Percentiles rank a stretch among this genome's conserved stretches.
Conservation (phyloP, 2,113 vertebrate genomes). For the Plectropomus leopardus region DNA sequence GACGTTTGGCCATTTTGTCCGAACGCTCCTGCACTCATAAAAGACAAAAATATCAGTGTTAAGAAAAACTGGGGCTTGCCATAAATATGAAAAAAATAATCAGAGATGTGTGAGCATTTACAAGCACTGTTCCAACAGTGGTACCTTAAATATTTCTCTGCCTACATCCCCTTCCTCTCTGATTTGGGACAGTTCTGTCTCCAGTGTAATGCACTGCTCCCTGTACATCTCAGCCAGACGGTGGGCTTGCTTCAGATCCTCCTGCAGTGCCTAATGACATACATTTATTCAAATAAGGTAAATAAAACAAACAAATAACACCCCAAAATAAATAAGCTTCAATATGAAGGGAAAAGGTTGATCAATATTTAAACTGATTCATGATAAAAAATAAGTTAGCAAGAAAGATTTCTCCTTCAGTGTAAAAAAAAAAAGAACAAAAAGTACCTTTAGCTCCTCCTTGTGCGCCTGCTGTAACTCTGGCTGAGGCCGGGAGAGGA, state of each 20-base stretch:
- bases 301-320: background rate
- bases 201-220: conserved; percentile 92
- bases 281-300: background rate
- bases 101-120: background rate
- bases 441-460: conserved; percentile 88
- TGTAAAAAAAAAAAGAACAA: background rate
- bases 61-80: background rate
- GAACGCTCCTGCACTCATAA: conserved; percentile 88
- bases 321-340: background rate
- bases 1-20: conserved; percentile 91
- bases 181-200: conserved; percentile 91
- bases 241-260: conserved; percentile 90
- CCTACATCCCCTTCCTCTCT: conserved; percentile 91
- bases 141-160: conserved; percentile 93
- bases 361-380: background rate
- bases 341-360: background rate
- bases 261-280: conserved; percentile 85
- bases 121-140: background rate
- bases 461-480: conserved; percentile 78
- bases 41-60: background rate
- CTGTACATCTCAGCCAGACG: conserved; percentile 92
- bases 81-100: background rate
- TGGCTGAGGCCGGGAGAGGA: conserved; percentile 53
- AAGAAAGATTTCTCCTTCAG: background rate
- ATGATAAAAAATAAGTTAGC: accelerated